These are phyloP conservation scores for Cathartes aura DNA, from an alignment of 2,113 vertebrate genomes.

Conservation along the genomic window DNA sequence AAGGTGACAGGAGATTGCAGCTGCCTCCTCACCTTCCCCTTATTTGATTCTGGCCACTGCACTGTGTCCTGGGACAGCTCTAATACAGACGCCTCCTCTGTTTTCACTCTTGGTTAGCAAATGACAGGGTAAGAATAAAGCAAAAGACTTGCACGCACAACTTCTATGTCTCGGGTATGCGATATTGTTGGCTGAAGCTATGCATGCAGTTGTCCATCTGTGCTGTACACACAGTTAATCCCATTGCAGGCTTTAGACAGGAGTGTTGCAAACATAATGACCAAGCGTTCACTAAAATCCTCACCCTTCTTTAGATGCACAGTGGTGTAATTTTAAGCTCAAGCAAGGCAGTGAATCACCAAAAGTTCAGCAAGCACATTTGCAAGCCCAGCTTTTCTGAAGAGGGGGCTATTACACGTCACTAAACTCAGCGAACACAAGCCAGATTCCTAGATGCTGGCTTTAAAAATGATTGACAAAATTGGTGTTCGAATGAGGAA, in stretches of 20 bases:
- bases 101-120: neutral
- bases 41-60: neutral
- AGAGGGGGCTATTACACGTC: neutral
- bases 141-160: neutral
- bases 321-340: neutral
- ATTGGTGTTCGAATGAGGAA: neutral
- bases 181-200: neutral
- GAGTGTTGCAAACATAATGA: fast-evolving
- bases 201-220: fast-evolving
- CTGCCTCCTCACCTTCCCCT: neutral
- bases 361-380: neutral
- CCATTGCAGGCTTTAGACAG: fast-evolving
- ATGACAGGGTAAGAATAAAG: neutral
- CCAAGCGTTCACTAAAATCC: neutral
- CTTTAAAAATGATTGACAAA: neutral
- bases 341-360: neutral
- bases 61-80: neutral
- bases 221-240: neutral
- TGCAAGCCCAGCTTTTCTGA: neutral
- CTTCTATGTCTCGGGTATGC: fast-evolving
- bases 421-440: neutral
- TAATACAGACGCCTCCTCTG: too few relatives aligned
- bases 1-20: neutral
- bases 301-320: neutral
- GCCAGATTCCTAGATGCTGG: neutral